Evolutionary conservation across 2,797 vertebrate species (phyloP).

Genomic region (Pachyuromys duprasi): DNA sequence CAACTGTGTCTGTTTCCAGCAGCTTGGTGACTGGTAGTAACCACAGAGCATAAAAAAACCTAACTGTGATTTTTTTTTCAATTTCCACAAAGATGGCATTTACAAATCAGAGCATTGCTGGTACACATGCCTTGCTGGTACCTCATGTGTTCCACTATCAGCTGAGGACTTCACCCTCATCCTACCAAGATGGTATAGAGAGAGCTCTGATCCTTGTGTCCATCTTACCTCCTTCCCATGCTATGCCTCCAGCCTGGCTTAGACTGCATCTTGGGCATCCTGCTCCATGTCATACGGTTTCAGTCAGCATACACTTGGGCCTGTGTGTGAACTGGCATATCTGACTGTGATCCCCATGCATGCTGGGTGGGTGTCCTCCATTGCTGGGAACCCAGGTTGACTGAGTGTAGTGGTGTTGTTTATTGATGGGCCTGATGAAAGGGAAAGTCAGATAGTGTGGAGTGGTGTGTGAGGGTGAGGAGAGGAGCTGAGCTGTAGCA

Average conservation of each 20-base stretch:
- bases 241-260: not conserved
- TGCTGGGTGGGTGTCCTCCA: not conserved
- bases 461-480: not conserved
- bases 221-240: not conserved
- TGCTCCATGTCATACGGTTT: not conserved
- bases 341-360: not conserved
- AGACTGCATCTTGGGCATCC: not conserved
- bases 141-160: not conserved
- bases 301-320: not conserved
- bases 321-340: not conserved
- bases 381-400: not conserved
- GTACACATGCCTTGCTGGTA: no score
- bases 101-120: not conserved
- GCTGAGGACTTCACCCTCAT: not conserved
- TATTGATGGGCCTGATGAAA: not conserved
- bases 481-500: no score
- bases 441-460: fast-evolving
- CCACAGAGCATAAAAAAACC: not conserved
- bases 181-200: not conserved
- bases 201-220: not conserved
- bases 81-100: not conserved
- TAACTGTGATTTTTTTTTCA: not conserved
- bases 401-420: not conserved
- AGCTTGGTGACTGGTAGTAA: not conserved
- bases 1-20: not conserved